These are phyloP conservation scores for Antennarius striatus DNA, from an alignment of 2,113 vertebrate genomes.

Conservation along the genomic window DNA sequence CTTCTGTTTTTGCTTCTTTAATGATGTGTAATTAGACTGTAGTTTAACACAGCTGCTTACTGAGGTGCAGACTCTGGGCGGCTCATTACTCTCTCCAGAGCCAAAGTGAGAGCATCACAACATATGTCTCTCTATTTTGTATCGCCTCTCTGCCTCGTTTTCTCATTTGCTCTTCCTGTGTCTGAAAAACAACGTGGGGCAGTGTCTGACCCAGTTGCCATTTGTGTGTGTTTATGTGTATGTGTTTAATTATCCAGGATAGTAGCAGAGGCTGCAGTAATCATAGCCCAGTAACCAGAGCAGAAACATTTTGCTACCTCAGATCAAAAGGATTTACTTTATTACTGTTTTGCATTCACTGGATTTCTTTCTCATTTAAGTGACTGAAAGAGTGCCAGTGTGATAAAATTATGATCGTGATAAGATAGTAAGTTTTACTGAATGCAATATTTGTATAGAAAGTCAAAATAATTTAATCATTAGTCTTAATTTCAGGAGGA, in stretches of 20 bases:
- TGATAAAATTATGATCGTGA: not conserved
- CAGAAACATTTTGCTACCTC: slow-evolving; percentile 51
- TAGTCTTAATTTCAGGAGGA: no score
- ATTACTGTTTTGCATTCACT: slow-evolving; percentile 27
- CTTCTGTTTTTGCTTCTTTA: slow-evolving; percentile 46
- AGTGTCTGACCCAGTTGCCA: slow-evolving; percentile 76
- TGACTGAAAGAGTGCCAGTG: not conserved
- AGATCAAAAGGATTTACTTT: slow-evolving; percentile 47
- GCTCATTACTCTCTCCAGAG: slow-evolving; percentile 53
- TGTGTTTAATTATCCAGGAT: slow-evolving; percentile 69
- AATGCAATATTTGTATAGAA: no score
- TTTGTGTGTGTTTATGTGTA: slow-evolving; percentile 35
- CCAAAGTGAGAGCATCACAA: slow-evolving; percentile 36
- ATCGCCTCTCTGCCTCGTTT: slow-evolving; percentile 37
- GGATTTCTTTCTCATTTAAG: slow-evolving; percentile 13
- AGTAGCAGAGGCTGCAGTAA: slow-evolving; percentile 59
- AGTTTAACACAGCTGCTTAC: slow-evolving; percentile 48
- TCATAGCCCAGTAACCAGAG: slow-evolving; percentile 63
- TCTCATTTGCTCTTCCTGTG: slow-evolving; percentile 63
- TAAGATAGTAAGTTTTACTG: not conserved
- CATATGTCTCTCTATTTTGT: slow-evolving; percentile 55
- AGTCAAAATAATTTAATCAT: no score
- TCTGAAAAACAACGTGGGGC: slow-evolving; percentile 73
- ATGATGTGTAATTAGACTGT: slow-evolving; percentile 61
- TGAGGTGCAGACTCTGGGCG: slow-evolving; percentile 28